These are phyloP conservation scores for Acanthisitta chloris DNA, from an alignment of 2,113 vertebrate species.

Conservation along the genomic window DNA sequence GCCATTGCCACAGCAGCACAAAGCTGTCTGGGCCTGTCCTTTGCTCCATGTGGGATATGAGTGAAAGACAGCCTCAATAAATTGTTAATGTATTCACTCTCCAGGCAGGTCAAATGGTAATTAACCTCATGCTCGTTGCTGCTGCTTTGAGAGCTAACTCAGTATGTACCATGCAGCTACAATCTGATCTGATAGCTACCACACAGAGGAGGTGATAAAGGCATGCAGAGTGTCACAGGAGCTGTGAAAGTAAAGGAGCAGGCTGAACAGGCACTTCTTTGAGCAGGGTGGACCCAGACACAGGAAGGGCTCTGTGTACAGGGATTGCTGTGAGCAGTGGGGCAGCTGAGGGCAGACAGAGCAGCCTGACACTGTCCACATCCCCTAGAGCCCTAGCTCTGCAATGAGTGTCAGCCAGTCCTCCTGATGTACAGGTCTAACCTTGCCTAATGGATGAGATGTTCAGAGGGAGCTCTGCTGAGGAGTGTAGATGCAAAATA, in stretches of 20 bases:
- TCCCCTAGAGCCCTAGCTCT: not conserved
- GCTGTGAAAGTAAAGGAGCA: not conserved
- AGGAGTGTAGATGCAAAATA: not conserved
- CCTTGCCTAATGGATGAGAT: not conserved
- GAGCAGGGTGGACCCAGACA: not conserved
- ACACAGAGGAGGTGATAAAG: not conserved
- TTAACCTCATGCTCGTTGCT: not conserved
- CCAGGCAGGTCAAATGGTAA: not conserved
- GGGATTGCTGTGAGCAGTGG: not conserved
- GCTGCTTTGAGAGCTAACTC: not conserved
- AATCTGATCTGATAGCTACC: not conserved
- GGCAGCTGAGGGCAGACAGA: no score
- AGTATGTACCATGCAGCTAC: not conserved
- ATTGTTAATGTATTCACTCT: not conserved
- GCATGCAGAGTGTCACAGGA: not conserved
- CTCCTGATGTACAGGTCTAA: not conserved
- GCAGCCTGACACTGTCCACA: accelerated
- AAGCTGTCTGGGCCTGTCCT: not conserved
- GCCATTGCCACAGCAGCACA: not conserved
- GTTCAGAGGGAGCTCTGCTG: not conserved
- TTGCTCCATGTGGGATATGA: not conserved
- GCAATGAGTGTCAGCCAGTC: not conserved
- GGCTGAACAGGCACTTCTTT: not conserved
- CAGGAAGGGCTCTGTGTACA: not conserved
- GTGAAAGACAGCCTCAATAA: not conserved